These are phyloP conservation scores for Nomada fabriciana DNA, from an alignment of 2,888 invertebrate genomes.

Conservation along the genomic window DNA sequence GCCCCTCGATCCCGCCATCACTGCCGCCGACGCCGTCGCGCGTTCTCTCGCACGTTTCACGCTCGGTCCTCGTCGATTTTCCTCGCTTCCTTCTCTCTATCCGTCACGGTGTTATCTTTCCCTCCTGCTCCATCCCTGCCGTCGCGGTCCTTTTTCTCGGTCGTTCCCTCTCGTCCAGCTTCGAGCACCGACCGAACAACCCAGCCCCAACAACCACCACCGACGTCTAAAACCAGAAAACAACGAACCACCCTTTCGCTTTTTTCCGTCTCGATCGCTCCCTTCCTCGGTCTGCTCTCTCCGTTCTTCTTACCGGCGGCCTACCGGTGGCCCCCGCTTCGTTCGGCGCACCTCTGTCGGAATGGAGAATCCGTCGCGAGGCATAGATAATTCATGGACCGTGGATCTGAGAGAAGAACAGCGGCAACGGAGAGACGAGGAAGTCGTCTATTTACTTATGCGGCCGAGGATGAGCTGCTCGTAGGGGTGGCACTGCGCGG, in stretches of 20 bases:
- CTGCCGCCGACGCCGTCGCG: constrained; percentile 54
- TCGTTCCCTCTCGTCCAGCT: constrained; percentile 45
- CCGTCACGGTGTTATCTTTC: constrained; percentile 51
- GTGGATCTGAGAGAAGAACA: not conserved
- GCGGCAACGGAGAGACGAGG: constrained; percentile 42
- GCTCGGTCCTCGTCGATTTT: constrained; percentile 58
- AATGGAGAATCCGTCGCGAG: no score
- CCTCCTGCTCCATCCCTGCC: constrained; percentile 46
- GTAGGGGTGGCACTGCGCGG: constrained; percentile 45
- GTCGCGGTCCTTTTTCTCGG: constrained; percentile 54
- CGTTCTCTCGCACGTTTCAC: constrained; percentile 43
- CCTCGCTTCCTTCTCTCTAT: constrained; percentile 61
- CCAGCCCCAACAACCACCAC: constrained; percentile 65
- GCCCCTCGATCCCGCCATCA: constrained; percentile 34
- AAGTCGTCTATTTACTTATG: constrained; percentile 79
- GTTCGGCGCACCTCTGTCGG: no score
- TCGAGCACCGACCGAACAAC: constrained; percentile 56
- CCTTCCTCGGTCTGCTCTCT: not conserved
- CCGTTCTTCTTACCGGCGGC: not conserved
- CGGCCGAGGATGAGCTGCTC: constrained; percentile 69
- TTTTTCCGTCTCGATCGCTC: constrained; percentile 50
- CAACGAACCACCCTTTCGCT: constrained; percentile 49
- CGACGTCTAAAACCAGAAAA: constrained; percentile 71
- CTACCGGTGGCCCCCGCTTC: no score
- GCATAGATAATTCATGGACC: not conserved